A percentile compares a stretch with the other conserved stretches of the same genome.
phyloP scores from a whole-genome alignment of 2,888 invertebrate species.

The Andricus quercusramuli region DNA sequence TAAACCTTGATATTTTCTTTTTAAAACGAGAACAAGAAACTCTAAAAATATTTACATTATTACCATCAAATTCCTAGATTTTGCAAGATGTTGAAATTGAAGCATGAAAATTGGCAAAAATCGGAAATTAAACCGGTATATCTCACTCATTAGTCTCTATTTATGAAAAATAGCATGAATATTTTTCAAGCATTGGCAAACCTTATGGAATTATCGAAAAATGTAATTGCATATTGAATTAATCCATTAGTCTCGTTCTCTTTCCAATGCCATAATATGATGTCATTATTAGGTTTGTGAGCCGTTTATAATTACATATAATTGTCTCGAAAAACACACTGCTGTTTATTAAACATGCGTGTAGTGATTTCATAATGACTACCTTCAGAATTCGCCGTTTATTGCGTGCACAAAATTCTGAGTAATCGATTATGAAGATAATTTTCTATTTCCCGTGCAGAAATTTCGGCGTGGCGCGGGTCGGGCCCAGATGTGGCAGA shows the following conservation, averaged over 20 bases:
- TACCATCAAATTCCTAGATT: no score
- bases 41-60: no score
- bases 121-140: no score
- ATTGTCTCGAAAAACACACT: neutral
- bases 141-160: no score
- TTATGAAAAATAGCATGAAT: no score
- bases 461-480: no score
- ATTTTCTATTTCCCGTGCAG: slow-evolving; percentile 13
- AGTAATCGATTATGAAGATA: neutral
- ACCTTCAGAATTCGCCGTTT: neutral
- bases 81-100: no score
- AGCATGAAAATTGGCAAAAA: no score
- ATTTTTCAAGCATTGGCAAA: neutral
- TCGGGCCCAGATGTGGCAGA: no score
- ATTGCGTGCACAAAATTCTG: neutral
- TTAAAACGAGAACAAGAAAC: no score
- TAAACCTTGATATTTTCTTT: no score
- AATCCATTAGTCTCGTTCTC: neutral
- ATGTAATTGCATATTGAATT: slow-evolving; percentile 14
- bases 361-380: neutral
- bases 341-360: slow-evolving; percentile 8
- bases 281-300: slow-evolving; percentile 8
- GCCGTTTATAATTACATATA: slow-evolving; percentile 18
- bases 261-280: neutral
- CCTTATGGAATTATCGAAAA: neutral